Conservation (phyloP, 2,113 vertebrate species). For the Willisornis vidua region DNA sequence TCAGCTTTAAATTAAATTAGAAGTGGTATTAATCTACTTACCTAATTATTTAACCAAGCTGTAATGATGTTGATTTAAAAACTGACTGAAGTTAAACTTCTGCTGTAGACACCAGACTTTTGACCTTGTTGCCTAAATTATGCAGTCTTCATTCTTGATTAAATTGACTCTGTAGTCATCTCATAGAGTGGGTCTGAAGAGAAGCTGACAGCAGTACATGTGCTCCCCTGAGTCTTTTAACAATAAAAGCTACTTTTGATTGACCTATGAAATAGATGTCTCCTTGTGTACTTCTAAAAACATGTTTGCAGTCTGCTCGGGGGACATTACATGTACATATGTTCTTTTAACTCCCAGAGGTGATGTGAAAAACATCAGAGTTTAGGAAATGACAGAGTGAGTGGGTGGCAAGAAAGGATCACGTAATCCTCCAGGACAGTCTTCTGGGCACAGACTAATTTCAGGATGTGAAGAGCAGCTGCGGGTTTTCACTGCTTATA, state of each 20-base stretch:
- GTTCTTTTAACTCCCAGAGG: background rate
- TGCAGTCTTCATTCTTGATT: background rate
- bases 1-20: constrained; percentile 24
- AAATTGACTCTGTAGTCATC: background rate
- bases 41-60: constrained; percentile 14
- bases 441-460: background rate
- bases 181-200: background rate
- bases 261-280: background rate
- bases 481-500: background rate
- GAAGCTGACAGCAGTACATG: background rate
- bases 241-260: background rate
- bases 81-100: background rate
- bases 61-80: background rate
- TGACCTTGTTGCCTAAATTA: constrained; percentile 27
- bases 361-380: background rate
- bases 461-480: constrained; percentile 26
- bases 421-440: background rate
- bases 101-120: background rate
- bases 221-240: background rate
- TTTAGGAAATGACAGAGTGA: constrained; percentile 5
- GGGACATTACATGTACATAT: background rate
- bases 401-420: constrained; percentile 21
- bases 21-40: constrained; percentile 10
- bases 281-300: background rate
- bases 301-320: background rate